These are phyloP conservation scores for Caenorhabditis doughertyi DNA, from an alignment of 2,888 invertebrate genomes.

Conservation along the genomic window DNA sequence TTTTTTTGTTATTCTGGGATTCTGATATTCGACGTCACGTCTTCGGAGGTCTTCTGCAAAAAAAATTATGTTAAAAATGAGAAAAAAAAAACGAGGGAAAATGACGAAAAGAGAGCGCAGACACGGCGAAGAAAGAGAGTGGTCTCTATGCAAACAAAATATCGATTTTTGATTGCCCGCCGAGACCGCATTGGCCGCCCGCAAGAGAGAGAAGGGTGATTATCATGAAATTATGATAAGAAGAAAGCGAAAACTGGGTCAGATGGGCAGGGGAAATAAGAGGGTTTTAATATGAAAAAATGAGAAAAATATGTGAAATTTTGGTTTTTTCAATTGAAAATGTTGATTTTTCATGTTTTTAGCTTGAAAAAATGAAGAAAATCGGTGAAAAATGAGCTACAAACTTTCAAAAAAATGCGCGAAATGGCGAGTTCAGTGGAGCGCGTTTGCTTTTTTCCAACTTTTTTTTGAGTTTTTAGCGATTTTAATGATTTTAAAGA, in stretches of 20 bases:
- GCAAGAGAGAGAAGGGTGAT: not conserved
- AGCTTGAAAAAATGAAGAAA: not conserved
- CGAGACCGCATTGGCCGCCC: not conserved
- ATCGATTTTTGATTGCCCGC: not conserved
- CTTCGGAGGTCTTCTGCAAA: not conserved
- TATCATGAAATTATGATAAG: conserved; percentile 37
- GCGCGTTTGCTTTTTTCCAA: not conserved
- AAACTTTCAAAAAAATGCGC: not conserved
- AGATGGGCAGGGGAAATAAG: not conserved
- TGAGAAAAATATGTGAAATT: not conserved
- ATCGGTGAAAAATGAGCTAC: not conserved
- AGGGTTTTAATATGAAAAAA: not conserved
- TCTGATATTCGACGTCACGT: not conserved
- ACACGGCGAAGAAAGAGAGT: not conserved
- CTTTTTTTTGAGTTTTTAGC: not conserved
- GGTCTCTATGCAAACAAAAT: not conserved
- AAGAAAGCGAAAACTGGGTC: conserved; percentile 20
- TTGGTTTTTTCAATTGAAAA: not conserved
- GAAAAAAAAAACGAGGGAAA: not conserved
- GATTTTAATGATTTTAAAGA: not conserved
- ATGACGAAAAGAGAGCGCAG: not conserved
- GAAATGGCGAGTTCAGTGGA: not conserved
- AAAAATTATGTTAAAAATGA: not conserved
- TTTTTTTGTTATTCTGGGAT: not conserved
- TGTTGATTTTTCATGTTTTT: not conserved